Base-by-base conservation (phyloP, 1,140 invertebrate genomes). In the Piezodorus guildinii region DNA sequence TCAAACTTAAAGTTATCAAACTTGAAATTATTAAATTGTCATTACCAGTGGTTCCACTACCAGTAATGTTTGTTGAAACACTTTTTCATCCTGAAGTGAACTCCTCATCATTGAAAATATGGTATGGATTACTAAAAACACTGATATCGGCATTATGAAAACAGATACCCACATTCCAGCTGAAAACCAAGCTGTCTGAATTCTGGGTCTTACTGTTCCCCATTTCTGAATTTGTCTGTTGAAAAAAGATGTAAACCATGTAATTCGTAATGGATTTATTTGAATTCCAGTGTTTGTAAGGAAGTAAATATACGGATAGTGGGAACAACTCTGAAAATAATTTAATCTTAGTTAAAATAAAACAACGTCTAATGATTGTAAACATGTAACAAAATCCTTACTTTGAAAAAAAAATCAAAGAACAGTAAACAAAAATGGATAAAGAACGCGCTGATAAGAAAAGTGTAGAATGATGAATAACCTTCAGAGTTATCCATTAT, bases 251-350 rank as follows among this genome's bases (percentile, higher is more conserved):
- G 88, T 91, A 65, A 82, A 83, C 87, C 87, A 90, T 68, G 81
- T 80, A 45, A 91, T 76, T 58, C 82, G 79, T 39, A 91, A 78
- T 52, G 85, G 78, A 61, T 83, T 80, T 19, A 91, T 78, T 70
- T 81, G 81, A 15, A 91, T 66, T 14, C 88, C 88, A 39, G 84
- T 86, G 61, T 84, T 85, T 73, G 86, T 80, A 62, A 90, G 69
- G 69, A 90, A 85, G 64, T 83, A 81, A 60, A 87, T 76, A 70
- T 91, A 90, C 0, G 87, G 86, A 71, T 85, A 85, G 72, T 88
- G 85, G 72, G 85, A 84, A 74, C 87, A 91, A 70, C 84, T 85
- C 87, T 90, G 76, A 69, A 85, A 81, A 66, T 71, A 62, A 66
- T 65, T 59, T 23, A 3, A n/a, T 10, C 16, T 49, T 49, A 49